Percentiles rank a stretch among this genome's conserved stretches.
These are phyloP conservation scores for Orius insidiosus DNA, from an alignment of 1,140 invertebrate species.

Conservation along the genomic window DNA sequence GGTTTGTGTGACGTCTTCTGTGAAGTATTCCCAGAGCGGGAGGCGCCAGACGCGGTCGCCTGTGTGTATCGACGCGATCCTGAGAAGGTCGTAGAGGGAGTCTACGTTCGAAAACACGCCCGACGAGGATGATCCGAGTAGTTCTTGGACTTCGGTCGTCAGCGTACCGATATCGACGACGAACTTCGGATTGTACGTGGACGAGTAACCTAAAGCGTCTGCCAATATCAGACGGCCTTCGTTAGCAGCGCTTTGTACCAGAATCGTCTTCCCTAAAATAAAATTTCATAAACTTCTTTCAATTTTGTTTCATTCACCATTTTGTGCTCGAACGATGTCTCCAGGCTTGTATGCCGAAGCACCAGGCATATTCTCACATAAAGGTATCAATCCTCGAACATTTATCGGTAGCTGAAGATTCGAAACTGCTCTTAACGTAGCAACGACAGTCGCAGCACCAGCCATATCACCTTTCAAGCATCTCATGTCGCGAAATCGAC, in stretches of 20 bases:
- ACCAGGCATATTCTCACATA: conserved; percentile 45
- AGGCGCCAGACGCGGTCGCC: conserved; percentile 48
- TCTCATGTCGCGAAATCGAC: conserved; percentile 35
- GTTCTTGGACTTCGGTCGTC: conserved; percentile 35
- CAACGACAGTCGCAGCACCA: conserved; percentile 40
- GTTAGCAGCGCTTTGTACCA: conserved; percentile 48
- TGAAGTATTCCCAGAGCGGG: conserved; percentile 41
- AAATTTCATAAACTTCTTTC: not conserved
- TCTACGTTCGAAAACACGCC: conserved; percentile 38
- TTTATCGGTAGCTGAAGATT: conserved; percentile 36
- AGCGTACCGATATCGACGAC: conserved; percentile 45
- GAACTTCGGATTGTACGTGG: conserved; percentile 35
- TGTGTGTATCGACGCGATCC: conserved; percentile 33
- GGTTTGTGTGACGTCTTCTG: conserved; percentile 13
- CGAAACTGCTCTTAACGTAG: conserved; percentile 32
- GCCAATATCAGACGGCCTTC: conserved; percentile 43
- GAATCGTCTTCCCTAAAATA: conserved; percentile 33
- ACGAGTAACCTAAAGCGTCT: conserved; percentile 43
- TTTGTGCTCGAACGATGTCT: conserved; percentile 42
- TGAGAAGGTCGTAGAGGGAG: conserved; percentile 30
- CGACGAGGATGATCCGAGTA: conserved; percentile 33
- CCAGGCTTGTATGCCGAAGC: conserved; percentile 40
- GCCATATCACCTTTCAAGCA: conserved; percentile 48
- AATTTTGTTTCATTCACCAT: conserved; percentile 25
- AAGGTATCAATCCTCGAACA: conserved; percentile 33